Evolutionary conservation across 1,140 invertebrate species (phyloP).

Genomic region (Araneus ventricosus): DNA sequence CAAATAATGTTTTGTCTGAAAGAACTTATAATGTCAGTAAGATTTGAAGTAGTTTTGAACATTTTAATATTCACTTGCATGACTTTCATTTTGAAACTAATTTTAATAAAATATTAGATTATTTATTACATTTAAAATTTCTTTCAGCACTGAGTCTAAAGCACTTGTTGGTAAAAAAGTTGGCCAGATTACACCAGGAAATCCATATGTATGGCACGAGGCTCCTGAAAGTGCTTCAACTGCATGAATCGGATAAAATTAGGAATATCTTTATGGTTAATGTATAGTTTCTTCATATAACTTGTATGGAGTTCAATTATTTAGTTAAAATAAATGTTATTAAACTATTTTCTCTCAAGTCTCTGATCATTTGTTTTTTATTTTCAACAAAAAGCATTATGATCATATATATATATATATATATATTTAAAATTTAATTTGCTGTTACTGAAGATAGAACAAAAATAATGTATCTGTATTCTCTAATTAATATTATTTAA

Average conservation of each 20-base stretch:
- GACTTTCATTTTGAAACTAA: too few relatives aligned
- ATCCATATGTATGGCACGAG: slow-evolving; percentile 36
- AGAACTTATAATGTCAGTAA: background rate
- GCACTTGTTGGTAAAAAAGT: slow-evolving; percentile 5
- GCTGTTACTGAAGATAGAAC: too few relatives aligned
- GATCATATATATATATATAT: too few relatives aligned
- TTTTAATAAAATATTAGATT: background rate
- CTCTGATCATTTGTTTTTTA: too few relatives aligned
- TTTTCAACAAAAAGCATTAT: too few relatives aligned
- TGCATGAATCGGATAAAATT: background rate
- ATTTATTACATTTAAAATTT: background rate
- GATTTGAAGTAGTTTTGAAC: too few relatives aligned
- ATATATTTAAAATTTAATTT: too few relatives aligned
- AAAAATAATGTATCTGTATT: too few relatives aligned
- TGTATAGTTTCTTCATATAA: slow-evolving; percentile 7
- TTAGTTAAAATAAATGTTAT: too few relatives aligned
- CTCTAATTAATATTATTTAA: too few relatives aligned
- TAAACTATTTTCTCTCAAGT: too few relatives aligned
- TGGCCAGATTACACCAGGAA: slow-evolving; percentile 7
- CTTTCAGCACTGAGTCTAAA: slow-evolving; percentile 33
- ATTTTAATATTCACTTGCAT: background rate
- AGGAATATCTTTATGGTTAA: background rate
- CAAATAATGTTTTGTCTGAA: background rate
- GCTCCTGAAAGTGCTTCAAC: background rate
- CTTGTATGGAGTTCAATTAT: background rate